These are phyloP conservation scores for Cynodonichthys magdalenae DNA, from an alignment of 2,797 vertebrate genomes.

Conservation along the genomic window DNA sequence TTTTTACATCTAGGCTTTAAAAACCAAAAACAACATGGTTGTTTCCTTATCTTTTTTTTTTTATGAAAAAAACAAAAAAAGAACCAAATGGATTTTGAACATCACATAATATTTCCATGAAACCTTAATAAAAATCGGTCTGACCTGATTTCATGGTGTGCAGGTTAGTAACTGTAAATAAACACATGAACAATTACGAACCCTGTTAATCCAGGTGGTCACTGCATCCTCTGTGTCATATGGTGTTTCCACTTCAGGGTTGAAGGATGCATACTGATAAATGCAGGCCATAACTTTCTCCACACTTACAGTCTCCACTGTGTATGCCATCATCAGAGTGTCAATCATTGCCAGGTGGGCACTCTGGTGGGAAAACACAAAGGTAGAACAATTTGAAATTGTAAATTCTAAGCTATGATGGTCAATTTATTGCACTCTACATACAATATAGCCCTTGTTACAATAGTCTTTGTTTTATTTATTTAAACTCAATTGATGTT, in stretches of 20 bases:
- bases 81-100: neutral
- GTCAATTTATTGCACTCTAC: neutral
- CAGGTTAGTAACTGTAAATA: conserved; percentile 7
- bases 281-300: conserved; percentile 91
- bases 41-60: too few relatives aligned
- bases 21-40: too few relatives aligned
- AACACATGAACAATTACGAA: conserved; percentile 50
- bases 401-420: neutral
- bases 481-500: too few relatives aligned
- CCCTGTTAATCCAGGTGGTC: conserved; percentile 98
- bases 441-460: too few relatives aligned
- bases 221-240: conserved; percentile 94
- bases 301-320: conserved; percentile 89
- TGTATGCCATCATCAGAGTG: conserved; percentile 95
- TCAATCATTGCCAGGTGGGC: conserved; percentile 96
- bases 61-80: neutral
- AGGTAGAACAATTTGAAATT: conserved; percentile 11
- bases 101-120: too few relatives aligned
- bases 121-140: neutral
- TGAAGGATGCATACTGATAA: conserved; percentile 85
- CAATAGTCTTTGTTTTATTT: too few relatives aligned
- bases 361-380: conserved; percentile 78
- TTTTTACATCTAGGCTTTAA: too few relatives aligned
- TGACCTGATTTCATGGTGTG: conserved; percentile 9
- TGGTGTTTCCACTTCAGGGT: conserved; percentile 88